Conservation (phyloP, 2,113 vertebrate genomes). For the Campylomormyrus tamandua region DNA sequence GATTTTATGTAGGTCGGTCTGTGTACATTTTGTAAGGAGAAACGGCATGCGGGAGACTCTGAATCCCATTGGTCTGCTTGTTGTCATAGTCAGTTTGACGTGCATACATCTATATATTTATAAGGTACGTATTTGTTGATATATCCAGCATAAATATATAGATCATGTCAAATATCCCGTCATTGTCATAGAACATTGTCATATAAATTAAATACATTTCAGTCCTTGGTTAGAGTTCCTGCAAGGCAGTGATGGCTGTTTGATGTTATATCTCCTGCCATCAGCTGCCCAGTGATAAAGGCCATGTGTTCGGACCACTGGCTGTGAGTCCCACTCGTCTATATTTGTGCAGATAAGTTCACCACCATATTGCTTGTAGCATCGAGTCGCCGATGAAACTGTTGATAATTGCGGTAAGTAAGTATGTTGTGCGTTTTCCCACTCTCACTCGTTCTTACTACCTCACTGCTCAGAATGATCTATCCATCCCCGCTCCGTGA, state of each 20-base stretch:
- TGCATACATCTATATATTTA: conserved; percentile 7
- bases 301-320: neutral
- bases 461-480: neutral
- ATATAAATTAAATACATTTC: neutral
- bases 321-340: neutral
- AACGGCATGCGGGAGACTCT: neutral
- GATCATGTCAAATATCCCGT: neutral
- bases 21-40: conserved; percentile 6
- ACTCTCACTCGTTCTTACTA: neutral
- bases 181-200: neutral
- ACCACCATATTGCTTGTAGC: neutral
- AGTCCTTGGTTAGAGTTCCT: neutral
- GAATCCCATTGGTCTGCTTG: neutral
- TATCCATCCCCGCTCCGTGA: neutral
- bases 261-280: neutral
- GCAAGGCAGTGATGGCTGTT: neutral
- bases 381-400: neutral
- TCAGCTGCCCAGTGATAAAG: neutral
- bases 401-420: neutral
- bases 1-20: neutral
- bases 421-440: neutral
- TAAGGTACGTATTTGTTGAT: conserved; percentile 1
- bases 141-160: conserved; percentile 13
- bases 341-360: neutral
- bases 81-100: neutral